Percentiles rank a stretch among this genome's conserved stretches.
These are phyloP conservation scores for Drosophila pseudotakahashii DNA, from an alignment of 2,888 invertebrate genomes.

Conservation along the genomic window DNA sequence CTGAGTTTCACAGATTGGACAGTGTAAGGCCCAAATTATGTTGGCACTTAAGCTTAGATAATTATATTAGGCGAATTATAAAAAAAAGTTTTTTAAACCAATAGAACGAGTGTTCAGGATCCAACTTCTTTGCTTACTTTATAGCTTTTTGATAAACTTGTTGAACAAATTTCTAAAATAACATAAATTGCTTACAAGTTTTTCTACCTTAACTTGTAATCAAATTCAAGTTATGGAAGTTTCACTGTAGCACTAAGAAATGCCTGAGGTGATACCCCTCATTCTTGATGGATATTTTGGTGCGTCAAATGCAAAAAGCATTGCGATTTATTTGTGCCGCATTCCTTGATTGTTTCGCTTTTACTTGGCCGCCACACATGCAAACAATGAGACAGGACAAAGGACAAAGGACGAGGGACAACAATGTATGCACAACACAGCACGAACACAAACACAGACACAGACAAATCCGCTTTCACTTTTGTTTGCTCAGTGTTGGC, in stretches of 20 bases:
- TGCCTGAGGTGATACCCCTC: not conserved
- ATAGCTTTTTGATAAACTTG: too few relatives aligned
- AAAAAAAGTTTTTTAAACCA: too few relatives aligned
- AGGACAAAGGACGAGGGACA: constrained; percentile 16
- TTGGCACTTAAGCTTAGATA: too few relatives aligned
- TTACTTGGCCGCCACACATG: constrained; percentile 30
- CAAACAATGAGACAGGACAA: constrained; percentile 14
- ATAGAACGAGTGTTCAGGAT: too few relatives aligned
- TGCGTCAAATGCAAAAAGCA: constrained; percentile 52
- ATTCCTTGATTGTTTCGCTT: constrained; percentile 55
- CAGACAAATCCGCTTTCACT: constrained; percentile 42
- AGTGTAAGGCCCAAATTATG: not conserved
- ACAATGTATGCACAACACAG: constrained; percentile 12
- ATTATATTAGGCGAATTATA: too few relatives aligned
- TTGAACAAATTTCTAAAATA: too few relatives aligned
- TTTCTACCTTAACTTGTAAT: too few relatives aligned
- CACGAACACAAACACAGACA: constrained; percentile 6
- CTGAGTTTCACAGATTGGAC: not conserved
- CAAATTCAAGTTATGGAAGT: not conserved
- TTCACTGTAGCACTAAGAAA: constrained; percentile 2
- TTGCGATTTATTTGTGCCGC: constrained; percentile 58
- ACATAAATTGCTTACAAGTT: too few relatives aligned
- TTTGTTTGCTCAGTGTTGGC: constrained; percentile 36
- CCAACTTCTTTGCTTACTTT: too few relatives aligned
- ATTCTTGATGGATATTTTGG: not conserved